Percentiles rank a stretch among this genome's conserved stretches.
Conservation (phyloP, 1,140 invertebrate genomes). For the Zaprionus vittiger region DNA sequence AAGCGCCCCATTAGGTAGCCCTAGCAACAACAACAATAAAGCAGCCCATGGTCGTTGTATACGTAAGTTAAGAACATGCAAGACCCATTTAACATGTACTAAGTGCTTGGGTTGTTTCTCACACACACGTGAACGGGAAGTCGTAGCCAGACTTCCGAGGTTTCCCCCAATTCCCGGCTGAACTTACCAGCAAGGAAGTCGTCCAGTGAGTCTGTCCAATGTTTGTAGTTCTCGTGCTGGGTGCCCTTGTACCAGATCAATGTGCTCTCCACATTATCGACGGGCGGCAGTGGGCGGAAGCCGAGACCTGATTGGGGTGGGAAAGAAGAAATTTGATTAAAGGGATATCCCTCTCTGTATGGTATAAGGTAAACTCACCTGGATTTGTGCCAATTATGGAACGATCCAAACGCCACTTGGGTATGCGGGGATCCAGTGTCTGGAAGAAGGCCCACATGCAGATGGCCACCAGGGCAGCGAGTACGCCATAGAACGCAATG, state of each 20-base stretch:
- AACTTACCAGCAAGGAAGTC: slow-evolving; percentile 90
- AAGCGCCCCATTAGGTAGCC: slow-evolving; percentile 20
- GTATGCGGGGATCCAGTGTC: slow-evolving; percentile 93
- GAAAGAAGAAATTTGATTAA: neutral
- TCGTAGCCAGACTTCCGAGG: too few species aligned
- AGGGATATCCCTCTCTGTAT: neutral
- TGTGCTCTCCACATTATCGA: slow-evolving; percentile 94
- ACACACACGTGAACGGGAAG: neutral
- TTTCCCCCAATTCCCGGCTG: neutral
- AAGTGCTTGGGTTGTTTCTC: neutral
- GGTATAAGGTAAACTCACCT: slow-evolving; percentile 85
- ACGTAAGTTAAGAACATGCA: slow-evolving; percentile 26
- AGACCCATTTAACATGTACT: slow-evolving; percentile 3
- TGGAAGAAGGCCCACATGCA: slow-evolving; percentile 96
- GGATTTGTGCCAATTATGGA: slow-evolving; percentile 97
- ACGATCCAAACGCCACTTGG: slow-evolving; percentile 92
- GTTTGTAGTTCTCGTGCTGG: slow-evolving; percentile 89
- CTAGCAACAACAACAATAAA: slow-evolving; percentile 39
- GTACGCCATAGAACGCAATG: slow-evolving; percentile 93
- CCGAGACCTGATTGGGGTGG: slow-evolving; percentile 89
- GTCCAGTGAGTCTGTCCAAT: slow-evolving; percentile 91
- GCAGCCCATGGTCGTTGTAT: slow-evolving; percentile 23
- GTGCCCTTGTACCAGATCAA: slow-evolving; percentile 96
- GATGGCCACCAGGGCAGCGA: slow-evolving; percentile 94
- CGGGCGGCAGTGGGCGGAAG: slow-evolving; percentile 94